A percentile compares a stretch with the other conserved stretches of the same genome.
Conservation (phyloP, 2,888 invertebrate species). For the Axea sp. region DNA sequence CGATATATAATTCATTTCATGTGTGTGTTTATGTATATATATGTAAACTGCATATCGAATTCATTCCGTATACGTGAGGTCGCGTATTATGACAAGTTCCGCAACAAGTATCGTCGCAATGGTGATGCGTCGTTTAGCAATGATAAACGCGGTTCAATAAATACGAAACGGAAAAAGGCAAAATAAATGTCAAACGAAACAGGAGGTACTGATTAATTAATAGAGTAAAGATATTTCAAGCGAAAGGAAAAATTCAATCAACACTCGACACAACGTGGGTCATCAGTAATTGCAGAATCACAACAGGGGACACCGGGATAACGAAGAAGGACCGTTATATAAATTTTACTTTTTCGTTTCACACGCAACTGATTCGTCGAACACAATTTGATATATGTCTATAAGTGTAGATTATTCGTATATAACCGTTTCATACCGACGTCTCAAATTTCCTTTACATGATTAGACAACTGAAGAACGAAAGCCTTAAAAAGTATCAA, state of each 20-base stretch:
- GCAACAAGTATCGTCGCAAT: slow-evolving; percentile 45
- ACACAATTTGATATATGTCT: slow-evolving; percentile 48
- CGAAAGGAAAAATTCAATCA: slow-evolving; percentile 44
- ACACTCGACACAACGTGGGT: slow-evolving; percentile 52
- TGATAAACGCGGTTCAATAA: slow-evolving; percentile 48
- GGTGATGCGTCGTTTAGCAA: slow-evolving; percentile 40
- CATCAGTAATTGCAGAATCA: slow-evolving; percentile 51
- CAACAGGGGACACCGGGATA: slow-evolving; percentile 18
- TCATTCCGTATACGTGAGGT: slow-evolving; percentile 50
- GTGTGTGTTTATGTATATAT: slow-evolving; percentile 21
- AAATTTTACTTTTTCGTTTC: slow-evolving; percentile 63
- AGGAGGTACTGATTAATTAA: slow-evolving; percentile 14
- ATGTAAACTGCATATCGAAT: slow-evolving; percentile 43
- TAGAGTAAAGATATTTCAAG: slow-evolving; percentile 32
- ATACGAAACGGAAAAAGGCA: slow-evolving; percentile 31
- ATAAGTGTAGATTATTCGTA: slow-evolving; percentile 40
- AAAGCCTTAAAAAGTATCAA: slow-evolving; percentile 61
- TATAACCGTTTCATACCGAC: slow-evolving; percentile 50
- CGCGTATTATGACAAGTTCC: slow-evolving; percentile 57
- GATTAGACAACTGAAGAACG: slow-evolving; percentile 54
- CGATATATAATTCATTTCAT: slow-evolving; percentile 40
- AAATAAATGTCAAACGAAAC: slow-evolving; percentile 24
- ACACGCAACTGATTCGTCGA: slow-evolving; percentile 71
- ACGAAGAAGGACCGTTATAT: slow-evolving; percentile 19
- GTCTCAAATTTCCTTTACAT: slow-evolving; percentile 52